A percentile compares a stretch with the other conserved stretches of the same genome.
Conservation (phyloP, 2,113 vertebrate species). For the Cairina moschata region DNA sequence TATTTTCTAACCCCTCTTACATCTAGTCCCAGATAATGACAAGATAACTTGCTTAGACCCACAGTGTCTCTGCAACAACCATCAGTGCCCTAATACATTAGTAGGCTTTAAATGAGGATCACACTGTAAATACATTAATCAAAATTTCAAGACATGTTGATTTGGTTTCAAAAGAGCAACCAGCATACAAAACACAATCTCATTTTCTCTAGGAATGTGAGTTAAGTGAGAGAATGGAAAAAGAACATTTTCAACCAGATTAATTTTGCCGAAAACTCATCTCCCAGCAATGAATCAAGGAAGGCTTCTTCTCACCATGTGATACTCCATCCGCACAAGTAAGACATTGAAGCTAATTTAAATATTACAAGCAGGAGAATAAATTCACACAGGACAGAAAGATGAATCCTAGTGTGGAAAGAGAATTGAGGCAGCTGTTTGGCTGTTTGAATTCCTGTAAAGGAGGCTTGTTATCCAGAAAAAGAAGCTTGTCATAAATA, state of each 20-base stretch:
- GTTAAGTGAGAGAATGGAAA: neutral
- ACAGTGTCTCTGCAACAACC: neutral
- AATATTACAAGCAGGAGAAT: neutral
- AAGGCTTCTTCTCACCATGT: neutral
- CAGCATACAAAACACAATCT: neutral
- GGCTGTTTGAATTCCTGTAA: neutral
- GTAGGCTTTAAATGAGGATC: neutral
- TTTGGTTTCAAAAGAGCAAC: neutral
- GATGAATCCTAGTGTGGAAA: neutral
- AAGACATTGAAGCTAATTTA: neutral
- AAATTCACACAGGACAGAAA: slow-evolving; percentile 12
- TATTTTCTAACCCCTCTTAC: neutral
- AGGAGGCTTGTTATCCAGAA: neutral
- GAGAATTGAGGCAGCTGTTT: neutral
- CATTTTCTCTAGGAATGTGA: neutral
- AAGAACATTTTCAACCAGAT: neutral
- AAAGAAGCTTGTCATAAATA: neutral
- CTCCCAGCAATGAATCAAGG: neutral
- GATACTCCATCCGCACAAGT: neutral
- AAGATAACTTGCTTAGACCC: neutral
- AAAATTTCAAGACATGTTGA: neutral
- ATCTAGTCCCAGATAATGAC: neutral
- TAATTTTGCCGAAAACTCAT: neutral
- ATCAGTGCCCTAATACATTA: neutral
- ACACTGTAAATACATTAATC: neutral